Base-by-base conservation (phyloP, 1,140 invertebrate species). In the Drosophila lini region DNA sequence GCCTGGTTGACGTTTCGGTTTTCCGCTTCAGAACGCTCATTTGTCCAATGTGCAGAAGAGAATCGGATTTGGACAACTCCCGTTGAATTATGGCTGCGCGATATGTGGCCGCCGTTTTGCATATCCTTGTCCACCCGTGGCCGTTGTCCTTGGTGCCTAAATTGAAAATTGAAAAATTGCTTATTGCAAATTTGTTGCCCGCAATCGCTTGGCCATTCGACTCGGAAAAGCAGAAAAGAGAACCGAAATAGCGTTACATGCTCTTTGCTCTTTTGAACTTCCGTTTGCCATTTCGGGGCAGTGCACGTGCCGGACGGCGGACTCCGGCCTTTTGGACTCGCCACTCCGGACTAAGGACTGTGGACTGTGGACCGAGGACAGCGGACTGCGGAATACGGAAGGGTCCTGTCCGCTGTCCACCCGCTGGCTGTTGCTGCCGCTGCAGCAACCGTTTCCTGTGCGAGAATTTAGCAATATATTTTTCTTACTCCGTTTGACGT, bases 151-250 rank as follows among this genome's bases (percentile, higher is more conserved):
- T 78, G 75, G 58, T 56, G 81, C 79, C 84, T 89, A 89, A 88
- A 88, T 88, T 89, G 84, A 88, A 88, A 88, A 83, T 88, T 88
- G 84, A 88, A 89, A 88, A 89, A 88, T 88, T 89, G 84, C 84
- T 88, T 88, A 88, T 88, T 88, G 84, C 80, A 84, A 76, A 76
- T 89, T 88, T 89, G 82, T 86, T 89, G 76, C 76, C 83, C 84
- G 86, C 84, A 88, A 88, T 88, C 84, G 84, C 77, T 60, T 82
- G 83, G 75, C 83, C 83, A 88, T 44, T 22, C 50, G 42, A 48
- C 44, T 38, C 13, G 44, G 34, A 16, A 63, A 56, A 50, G 34
- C 47, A 44, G 40, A 61, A 45, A 60, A 38, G 36, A 45, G 57
- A 67, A 48, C 44, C 42, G 34, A 56, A 68, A 58, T 60, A 74